Conservation (phyloP, 2,888 invertebrate genomes). For the Coelogynopora nodosa region DNA sequence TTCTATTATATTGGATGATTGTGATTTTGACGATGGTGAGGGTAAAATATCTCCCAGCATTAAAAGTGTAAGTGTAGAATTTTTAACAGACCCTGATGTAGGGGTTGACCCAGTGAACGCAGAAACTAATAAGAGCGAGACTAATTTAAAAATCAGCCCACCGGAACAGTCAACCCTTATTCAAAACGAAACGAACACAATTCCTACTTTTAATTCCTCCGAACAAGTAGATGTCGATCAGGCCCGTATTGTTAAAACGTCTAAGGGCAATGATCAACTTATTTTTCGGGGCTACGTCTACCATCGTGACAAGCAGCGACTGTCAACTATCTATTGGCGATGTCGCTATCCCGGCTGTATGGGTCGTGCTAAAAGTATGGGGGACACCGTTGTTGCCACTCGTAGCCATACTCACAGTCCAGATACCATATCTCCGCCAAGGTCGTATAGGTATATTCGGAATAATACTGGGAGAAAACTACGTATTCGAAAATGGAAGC, state of each 20-base stretch:
- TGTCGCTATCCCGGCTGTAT: neutral
- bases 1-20: too few species aligned
- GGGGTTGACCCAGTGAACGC: too few species aligned
- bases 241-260: neutral
- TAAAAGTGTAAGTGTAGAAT: too few species aligned
- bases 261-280: neutral
- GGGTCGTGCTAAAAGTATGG: neutral
- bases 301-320: neutral
- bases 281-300: neutral
- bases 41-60: too few species aligned
- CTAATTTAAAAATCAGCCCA: too few species aligned
- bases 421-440: neutral
- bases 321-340: neutral
- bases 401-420: neutral
- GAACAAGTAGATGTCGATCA: neutral
- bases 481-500: neutral
- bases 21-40: too few species aligned
- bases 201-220: neutral
- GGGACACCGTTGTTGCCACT: neutral
- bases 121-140: too few species aligned
- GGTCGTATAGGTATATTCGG: neutral
- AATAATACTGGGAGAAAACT: neutral
- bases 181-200: too few species aligned
- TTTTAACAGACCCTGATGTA: too few species aligned
- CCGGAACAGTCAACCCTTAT: too few species aligned